Conservation (phyloP, 2,113 vertebrate genomes). For the Barbus barbus region DNA sequence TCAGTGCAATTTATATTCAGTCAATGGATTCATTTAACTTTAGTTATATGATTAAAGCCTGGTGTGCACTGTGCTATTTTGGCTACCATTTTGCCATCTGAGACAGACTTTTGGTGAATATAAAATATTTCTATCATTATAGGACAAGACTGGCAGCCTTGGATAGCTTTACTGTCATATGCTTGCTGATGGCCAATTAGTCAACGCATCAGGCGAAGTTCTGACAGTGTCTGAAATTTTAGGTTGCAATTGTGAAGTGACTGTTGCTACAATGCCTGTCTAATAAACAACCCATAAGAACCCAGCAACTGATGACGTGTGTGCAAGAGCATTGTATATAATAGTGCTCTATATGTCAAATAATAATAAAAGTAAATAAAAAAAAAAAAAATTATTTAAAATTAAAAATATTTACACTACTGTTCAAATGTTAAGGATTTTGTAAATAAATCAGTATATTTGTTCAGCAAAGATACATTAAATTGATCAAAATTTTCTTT, state of each 20-base stretch:
- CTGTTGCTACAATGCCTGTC: too few relatives aligned
- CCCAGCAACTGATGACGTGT: too few relatives aligned
- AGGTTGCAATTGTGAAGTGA: too few relatives aligned
- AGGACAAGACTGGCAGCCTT: background rate
- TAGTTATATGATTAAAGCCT: background rate
- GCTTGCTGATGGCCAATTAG: background rate
- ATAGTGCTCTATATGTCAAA: background rate
- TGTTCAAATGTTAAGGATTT: background rate
- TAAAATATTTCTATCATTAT: background rate
- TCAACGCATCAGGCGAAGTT: background rate
- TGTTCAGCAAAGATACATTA: background rate
- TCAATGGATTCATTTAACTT: conserved; percentile 9
- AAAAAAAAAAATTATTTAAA: too few relatives aligned
- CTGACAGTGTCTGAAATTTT: background rate
- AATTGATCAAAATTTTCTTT: too few relatives aligned
- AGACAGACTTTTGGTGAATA: too few relatives aligned
- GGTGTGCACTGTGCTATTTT: background rate
- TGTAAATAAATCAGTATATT: background rate
- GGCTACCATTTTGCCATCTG: background rate
- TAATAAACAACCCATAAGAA: too few relatives aligned
- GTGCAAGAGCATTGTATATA: background rate
- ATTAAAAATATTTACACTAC: too few relatives aligned
- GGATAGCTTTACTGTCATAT: background rate
- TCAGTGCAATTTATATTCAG: conserved; percentile 11
- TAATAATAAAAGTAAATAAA: background rate